phyloP scores from a whole-genome alignment of 2,888 invertebrate genomes.

The Esperia sulphurella region DNA sequence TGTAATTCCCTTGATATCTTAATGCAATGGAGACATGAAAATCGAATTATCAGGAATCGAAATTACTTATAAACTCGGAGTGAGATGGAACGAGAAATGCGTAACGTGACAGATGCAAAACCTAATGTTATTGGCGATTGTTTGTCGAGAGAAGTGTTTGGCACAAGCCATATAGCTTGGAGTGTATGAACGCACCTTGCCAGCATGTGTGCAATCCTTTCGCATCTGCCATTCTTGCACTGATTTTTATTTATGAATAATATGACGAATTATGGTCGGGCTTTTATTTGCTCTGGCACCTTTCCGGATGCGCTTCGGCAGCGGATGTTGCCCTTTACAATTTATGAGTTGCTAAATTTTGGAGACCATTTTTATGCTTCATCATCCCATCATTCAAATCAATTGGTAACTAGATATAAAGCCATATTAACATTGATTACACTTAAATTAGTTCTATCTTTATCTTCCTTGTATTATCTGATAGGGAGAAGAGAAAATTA shows the following conservation, averaged over 20 bases:
- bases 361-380: constrained; percentile 28
- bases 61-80: background rate
- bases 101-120: constrained; percentile 49
- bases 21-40: constrained; percentile 12
- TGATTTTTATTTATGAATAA: constrained; percentile 77
- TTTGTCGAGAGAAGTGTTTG: constrained; percentile 55
- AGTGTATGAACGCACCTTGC: constrained; percentile 59
- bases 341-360: constrained; percentile 39
- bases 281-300: constrained; percentile 70
- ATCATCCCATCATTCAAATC: constrained; percentile 13
- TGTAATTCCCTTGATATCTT: constrained; percentile 5
- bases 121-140: constrained; percentile 43
- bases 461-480: too few species aligned
- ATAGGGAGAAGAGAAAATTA: too few species aligned
- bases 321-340: constrained; percentile 59
- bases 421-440: too few species aligned
- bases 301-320: constrained; percentile 70
- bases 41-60: background rate
- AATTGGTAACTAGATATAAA: too few species aligned
- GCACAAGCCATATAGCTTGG: constrained; percentile 60
- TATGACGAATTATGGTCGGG: constrained; percentile 73
- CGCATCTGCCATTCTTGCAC: constrained; percentile 71
- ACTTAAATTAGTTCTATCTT: too few species aligned
- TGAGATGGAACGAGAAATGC: constrained; percentile 16
- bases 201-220: constrained; percentile 73